Percentiles rank a stretch among this genome's conserved stretches.
These are phyloP conservation scores for Ephydatia muelleri DNA, from an alignment of 37 sponge, comb jelly and placozoan species.

Conservation along the genomic window DNA sequence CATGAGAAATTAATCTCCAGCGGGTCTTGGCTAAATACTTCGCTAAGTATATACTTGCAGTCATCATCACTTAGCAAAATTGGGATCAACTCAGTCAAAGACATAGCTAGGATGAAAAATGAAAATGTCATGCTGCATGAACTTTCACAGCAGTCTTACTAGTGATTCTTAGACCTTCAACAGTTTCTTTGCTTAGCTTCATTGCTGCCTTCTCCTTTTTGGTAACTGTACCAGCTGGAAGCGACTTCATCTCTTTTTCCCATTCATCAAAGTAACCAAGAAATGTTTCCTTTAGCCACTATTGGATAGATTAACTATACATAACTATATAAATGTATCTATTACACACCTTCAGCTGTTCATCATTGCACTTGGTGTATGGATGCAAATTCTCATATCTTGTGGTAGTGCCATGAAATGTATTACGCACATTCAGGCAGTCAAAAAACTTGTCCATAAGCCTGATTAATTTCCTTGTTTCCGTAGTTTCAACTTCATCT, in stretches of 20 bases:
- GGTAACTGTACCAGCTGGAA: not conserved
- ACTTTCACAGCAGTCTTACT: too few relatives aligned
- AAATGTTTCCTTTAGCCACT: conserved; percentile 29
- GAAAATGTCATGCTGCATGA: too few relatives aligned
- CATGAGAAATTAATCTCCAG: conserved; percentile 41
- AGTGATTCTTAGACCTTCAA: conserved; percentile 35
- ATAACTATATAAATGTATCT: too few relatives aligned
- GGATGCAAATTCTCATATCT: conserved; percentile 9
- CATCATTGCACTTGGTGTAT: not conserved
- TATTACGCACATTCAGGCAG: conserved; percentile 14
- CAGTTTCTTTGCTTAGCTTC: conserved; percentile 20
- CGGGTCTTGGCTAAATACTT: conserved; percentile 32
- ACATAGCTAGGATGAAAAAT: too few relatives aligned
- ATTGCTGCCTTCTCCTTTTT: conserved; percentile 21
- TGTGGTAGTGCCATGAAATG: conserved; percentile 10
- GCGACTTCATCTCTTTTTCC: conserved; percentile 10
- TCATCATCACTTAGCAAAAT: too few relatives aligned
- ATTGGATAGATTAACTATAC: not conserved
- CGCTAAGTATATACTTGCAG: too few relatives aligned
- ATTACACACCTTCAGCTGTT: conserved; percentile 14
- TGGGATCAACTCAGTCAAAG: too few relatives aligned
- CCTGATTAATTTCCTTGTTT: conserved; percentile 17
- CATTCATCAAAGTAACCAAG: conserved; percentile 34
- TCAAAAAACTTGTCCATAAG: conserved; percentile 38
- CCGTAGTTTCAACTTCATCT: conserved; percentile 10